Evolutionary conservation across 2,113 vertebrate genomes (phyloP).

Genomic region (Erythrocebus patas): DNA sequence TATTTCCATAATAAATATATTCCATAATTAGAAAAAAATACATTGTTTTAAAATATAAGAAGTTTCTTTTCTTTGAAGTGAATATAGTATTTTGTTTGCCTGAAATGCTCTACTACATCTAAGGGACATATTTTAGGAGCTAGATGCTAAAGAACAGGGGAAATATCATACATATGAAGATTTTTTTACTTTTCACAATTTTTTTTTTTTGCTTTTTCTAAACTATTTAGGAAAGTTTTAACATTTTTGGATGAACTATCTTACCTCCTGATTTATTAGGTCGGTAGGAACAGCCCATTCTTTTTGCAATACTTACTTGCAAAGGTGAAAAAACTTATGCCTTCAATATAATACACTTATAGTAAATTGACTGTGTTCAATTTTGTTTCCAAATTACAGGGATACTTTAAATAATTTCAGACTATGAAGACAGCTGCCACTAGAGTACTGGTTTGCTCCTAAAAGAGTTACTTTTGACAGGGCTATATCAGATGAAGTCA

Average conservation of each 20-base stretch:
- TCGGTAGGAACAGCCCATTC: neutral
- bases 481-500: neutral
- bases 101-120: neutral
- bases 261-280: conserved; percentile 23
- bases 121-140: conserved; percentile 16
- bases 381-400: neutral
- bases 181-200: neutral
- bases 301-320: neutral
- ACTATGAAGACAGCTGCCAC: neutral
- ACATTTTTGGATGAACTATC: neutral
- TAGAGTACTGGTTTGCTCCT: neutral
- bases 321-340: neutral
- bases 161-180: neutral
- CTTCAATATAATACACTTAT: neutral
- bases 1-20: neutral
- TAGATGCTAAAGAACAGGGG: neutral
- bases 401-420: neutral
- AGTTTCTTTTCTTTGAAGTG: neutral
- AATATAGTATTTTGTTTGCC: neutral
- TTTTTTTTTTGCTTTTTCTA: neutral
- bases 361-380: neutral
- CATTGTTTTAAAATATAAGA: neutral
- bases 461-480: neutral
- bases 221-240: neutral
- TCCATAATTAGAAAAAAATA: neutral